Conservation (phyloP, 2,113 vertebrate genomes). For the Chauna torquata region DNA sequence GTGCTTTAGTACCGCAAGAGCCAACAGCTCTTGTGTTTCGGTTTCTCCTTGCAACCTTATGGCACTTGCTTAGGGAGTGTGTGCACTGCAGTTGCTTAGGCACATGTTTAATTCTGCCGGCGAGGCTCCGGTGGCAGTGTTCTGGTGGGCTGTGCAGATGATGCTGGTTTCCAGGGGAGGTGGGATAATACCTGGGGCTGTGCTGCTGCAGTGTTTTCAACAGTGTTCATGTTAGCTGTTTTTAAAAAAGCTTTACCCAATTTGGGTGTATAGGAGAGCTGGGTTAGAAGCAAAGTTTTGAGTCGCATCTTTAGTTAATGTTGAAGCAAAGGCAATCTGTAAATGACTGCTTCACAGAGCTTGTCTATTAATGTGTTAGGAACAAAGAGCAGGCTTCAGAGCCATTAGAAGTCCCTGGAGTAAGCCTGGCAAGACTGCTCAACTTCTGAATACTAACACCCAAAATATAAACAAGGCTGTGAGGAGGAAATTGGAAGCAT, state of each 20-base stretch:
- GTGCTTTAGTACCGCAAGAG: neutral
- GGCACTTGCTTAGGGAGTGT: fast-evolving
- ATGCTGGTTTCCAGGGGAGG: too few relatives aligned
- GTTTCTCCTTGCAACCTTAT: neutral
- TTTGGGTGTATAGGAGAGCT: neutral
- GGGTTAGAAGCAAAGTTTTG: neutral
- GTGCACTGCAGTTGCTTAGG: neutral
- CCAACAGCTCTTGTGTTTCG: fast-evolving
- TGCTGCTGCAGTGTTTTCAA: neutral
- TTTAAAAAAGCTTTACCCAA: neutral
- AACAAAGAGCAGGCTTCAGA: neutral
- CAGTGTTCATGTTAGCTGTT: neutral
- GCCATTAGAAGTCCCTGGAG: neutral
- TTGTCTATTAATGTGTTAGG: neutral
- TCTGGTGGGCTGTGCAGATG: too few relatives aligned
- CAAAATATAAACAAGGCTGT: neutral
- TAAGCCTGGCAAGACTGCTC: neutral
- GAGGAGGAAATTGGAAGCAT: neutral
- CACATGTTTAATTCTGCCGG: fast-evolving
- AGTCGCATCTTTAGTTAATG: neutral
- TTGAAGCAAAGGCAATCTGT: neutral
- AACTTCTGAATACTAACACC: neutral
- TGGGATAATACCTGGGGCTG: neutral
- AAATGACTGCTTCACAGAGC: neutral
- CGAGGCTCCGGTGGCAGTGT: neutral